These are phyloP conservation scores for Cryptotis parvus DNA, from an alignment of 2,113 vertebrate genomes.

Conservation along the genomic window DNA sequence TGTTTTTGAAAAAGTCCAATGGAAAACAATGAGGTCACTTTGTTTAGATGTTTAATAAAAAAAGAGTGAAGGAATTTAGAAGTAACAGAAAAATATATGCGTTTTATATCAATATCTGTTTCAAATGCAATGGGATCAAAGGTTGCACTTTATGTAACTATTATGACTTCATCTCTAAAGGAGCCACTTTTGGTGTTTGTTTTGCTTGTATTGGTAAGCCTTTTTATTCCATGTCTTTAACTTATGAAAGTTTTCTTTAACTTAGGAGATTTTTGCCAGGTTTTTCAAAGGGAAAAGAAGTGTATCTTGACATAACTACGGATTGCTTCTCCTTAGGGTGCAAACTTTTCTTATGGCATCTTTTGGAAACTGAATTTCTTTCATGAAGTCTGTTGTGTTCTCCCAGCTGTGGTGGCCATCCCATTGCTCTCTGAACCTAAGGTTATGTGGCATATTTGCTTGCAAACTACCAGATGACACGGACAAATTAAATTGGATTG, in stretches of 20 bases:
- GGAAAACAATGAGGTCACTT: slow-evolving; percentile 91
- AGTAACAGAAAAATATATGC: slow-evolving; percentile 79
- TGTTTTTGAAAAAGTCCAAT: slow-evolving; percentile 88
- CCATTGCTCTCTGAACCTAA: not conserved
- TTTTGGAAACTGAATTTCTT: not conserved
- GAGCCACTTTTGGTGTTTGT: slow-evolving; percentile 69
- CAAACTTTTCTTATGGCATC: slow-evolving; percentile 20
- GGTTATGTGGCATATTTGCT: not conserved
- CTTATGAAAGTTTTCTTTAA: slow-evolving; percentile 64
- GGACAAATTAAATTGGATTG: not conserved
- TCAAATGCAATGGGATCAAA: slow-evolving; percentile 74
- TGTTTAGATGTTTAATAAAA: slow-evolving; percentile 84
- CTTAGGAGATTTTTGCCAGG: slow-evolving; percentile 50
- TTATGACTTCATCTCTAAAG: slow-evolving; percentile 72
- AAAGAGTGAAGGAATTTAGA: slow-evolving; percentile 50
- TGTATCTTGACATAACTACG: not conserved
- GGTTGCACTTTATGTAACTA: slow-evolving; percentile 45
- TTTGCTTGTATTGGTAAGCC: slow-evolving; percentile 72
- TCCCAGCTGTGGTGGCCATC: not conserved
- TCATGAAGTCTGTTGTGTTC: not conserved
- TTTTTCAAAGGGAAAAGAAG: slow-evolving; percentile 19
- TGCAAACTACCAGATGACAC: slow-evolving; percentile 52
- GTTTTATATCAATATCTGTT: slow-evolving; percentile 74
- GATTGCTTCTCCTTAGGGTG: not conserved
- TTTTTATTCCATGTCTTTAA: slow-evolving; percentile 71